Evolutionary conservation across 64 coral and sea anemone species (phyloP).

Genomic region (Montipora sp.): DNA sequence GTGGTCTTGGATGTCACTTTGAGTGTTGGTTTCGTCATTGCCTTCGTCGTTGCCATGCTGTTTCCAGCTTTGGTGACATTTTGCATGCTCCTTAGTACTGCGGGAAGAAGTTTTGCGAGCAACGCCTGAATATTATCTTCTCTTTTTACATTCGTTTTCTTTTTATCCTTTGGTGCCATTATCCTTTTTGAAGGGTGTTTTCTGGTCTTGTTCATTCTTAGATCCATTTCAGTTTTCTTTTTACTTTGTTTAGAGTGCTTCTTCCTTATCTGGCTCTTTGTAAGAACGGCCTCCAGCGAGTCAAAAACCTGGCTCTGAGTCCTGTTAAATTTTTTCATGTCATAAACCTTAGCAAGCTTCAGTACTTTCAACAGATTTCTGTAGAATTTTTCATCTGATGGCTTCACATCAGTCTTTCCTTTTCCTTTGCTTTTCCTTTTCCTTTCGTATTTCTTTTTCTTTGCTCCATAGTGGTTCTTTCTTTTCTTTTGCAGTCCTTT

Average conservation of each 20-base stretch:
- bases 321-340: not conserved
- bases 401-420: not conserved
- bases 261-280: not conserved
- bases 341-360: constrained; percentile 42
- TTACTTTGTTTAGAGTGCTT: not conserved
- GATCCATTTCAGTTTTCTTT: not conserved
- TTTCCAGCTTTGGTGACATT: not conserved
- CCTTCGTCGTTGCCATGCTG: not conserved
- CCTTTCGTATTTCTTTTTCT: constrained; percentile 6
- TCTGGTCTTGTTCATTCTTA: not conserved
- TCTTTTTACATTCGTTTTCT: not conserved
- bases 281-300: constrained; percentile 22
- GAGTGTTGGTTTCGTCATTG: constrained; percentile 40
- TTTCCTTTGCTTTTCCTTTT: not conserved
- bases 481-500: constrained; percentile 4
- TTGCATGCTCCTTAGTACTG: constrained; percentile 73
- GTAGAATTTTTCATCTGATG: constrained; percentile 56
- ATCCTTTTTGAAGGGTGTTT: not conserved
- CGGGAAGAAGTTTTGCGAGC: constrained; percentile 71
- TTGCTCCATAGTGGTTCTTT: constrained; percentile 10
- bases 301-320: not conserved
- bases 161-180: constrained; percentile 15
- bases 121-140: constrained; percentile 63
- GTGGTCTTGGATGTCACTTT: constrained; percentile 48
- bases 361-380: constrained; percentile 69